Base-by-base conservation (phyloP, 2,888 invertebrate species). In the Chrysotoxum bicinctum region DNA sequence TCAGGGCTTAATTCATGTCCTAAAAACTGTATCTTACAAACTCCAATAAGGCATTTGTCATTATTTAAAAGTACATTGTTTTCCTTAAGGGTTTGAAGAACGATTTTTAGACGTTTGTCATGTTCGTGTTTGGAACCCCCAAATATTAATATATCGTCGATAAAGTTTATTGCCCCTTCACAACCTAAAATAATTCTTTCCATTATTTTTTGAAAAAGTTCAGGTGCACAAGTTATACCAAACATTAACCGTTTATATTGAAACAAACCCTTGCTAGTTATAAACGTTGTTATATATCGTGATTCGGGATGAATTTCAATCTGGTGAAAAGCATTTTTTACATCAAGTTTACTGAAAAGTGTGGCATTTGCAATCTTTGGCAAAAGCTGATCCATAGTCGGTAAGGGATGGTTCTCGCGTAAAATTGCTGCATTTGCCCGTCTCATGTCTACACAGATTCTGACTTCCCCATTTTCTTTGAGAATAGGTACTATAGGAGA, bases 221-320 rank as follows among this genome's bases (percentile, higher is more conserved):
- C 92, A 0, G 91, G 90, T 5, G 93, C 93, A 64, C 91, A 91
- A 2, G 88, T 88, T 10, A 92, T 89, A 0, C 91, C 91, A 78
- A 91, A 91, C 89, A 90, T 90, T 8, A 91, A 37, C 14, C 91
- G 54, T 86, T 91, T 92, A 77, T 90, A 92, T 32, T 90, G n/a
- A n/a, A n/a, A n/a, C n/a, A n/a, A 60, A 0, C 91, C 91, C 45
- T 87, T 87, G 21, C 87, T 87, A 5, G 91, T 90, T 6, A 89
- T 89, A 78, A 92, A 92, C 5, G 90, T 91, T 48, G 91, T 91
- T 19, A 79, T 83, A 5, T 58, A 16, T 3, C 77, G 26, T 9
- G 83, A 83, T 14, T 89, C 87, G 37, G 87, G 84, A 19, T 88
- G 70, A 16, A 91, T 82, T 75, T 89, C 89, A 2, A 91, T 74